phyloP scores from a whole-genome alignment of 2,888 invertebrate genomes.

The Toxonevra muliebris region DNA sequence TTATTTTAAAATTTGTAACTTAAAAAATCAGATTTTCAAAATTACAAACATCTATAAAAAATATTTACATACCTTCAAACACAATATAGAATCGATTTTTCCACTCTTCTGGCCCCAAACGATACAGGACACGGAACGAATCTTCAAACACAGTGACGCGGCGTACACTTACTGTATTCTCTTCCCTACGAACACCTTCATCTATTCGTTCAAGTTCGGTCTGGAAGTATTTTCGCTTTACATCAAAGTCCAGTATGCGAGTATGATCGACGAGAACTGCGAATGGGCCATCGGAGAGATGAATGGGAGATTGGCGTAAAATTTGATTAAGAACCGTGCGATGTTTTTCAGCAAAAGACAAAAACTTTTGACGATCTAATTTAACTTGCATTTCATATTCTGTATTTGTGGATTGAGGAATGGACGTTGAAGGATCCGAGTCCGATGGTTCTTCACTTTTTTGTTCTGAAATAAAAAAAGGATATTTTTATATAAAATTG shows the following conservation, averaged over 20 bases:
- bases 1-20: too few species aligned
- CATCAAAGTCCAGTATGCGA: conserved; percentile 87
- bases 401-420: too few species aligned
- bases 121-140: conserved; percentile 85
- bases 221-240: conserved; percentile 85
- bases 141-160: conserved; percentile 88
- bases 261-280: conserved; percentile 88
- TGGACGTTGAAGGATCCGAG: too few species aligned
- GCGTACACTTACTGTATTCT: conserved; percentile 85
- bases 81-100: conserved; percentile 91
- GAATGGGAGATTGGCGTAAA: conserved; percentile 79
- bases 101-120: conserved; percentile 86
- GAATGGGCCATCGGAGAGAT: conserved; percentile 86
- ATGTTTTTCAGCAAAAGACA: conserved; percentile 88
- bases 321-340: conserved; percentile 90
- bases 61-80: conserved; percentile 76
- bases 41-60: too few species aligned
- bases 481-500: too few species aligned
- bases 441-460: too few species aligned
- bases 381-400: conserved; percentile 46
- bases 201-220: conserved; percentile 86
- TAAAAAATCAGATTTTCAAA: too few species aligned
- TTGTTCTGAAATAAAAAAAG: too few species aligned
- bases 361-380: conserved; percentile 71
- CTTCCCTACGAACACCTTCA: conserved; percentile 81